phyloP scores from a whole-genome alignment of 1,140 invertebrate genomes.

The Megalonaias nervosa region DNA sequence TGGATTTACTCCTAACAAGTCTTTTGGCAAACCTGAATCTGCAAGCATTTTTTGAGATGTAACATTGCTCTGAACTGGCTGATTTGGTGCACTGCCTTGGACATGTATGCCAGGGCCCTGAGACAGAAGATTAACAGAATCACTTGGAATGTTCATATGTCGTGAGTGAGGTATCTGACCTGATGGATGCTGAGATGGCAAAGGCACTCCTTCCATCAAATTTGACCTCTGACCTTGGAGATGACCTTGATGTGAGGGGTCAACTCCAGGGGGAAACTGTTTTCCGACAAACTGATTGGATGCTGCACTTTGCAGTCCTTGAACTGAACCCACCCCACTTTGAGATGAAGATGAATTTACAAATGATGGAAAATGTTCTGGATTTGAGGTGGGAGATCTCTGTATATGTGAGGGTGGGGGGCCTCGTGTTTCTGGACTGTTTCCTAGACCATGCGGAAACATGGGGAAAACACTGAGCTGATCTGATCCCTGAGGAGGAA shows the following conservation, averaged over 20 bases:
- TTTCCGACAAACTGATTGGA: too few species aligned
- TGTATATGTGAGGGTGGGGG: constrained; percentile 4
- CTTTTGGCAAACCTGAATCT: constrained; percentile 37
- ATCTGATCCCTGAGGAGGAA: too few species aligned
- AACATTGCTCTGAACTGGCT: too few species aligned
- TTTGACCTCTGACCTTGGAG: constrained; percentile 22
- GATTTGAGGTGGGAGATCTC: constrained; percentile 5
- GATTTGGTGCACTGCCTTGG: too few species aligned
- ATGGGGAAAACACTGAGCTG: constrained; percentile 6
- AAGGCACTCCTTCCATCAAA: constrained; percentile 44
- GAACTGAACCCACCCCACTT: not conserved
- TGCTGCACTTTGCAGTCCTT: too few species aligned
- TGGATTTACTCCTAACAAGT: constrained; percentile 32
- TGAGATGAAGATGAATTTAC: not conserved
- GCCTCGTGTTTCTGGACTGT: not conserved
- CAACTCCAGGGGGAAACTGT: constrained; percentile 21
- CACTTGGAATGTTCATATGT: too few species aligned
- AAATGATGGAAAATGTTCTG: constrained; percentile 17
- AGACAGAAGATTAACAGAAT: too few species aligned
- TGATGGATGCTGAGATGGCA: constrained; percentile 15
- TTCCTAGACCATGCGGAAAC: constrained; percentile 19
- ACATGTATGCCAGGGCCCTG: too few species aligned
- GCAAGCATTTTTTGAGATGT: not conserved
- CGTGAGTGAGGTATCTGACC: constrained; percentile 20
- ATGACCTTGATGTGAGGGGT: constrained; percentile 10